These are phyloP conservation scores for Drosophila greeni DNA, from an alignment of 2,888 invertebrate species.

Conservation along the genomic window DNA sequence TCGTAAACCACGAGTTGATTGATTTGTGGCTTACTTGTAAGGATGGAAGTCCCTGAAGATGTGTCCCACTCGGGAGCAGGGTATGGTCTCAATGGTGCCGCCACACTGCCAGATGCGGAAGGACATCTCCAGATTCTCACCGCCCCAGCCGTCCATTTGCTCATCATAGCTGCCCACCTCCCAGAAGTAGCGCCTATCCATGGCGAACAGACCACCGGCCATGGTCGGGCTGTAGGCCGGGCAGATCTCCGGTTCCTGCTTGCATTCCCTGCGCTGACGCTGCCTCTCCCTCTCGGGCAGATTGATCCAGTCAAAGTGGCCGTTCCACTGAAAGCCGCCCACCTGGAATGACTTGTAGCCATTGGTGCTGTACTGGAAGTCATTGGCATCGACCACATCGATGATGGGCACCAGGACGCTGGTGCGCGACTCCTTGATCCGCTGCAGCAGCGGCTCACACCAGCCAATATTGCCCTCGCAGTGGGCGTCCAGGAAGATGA, in stretches of 20 bases:
- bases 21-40: conserved; percentile 81
- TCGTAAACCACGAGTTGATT: background rate
- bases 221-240: conserved; percentile 90
- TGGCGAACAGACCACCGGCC: conserved; percentile 99
- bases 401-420: conserved; percentile 96
- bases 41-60: conserved; percentile 97
- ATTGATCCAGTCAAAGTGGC: conserved; percentile 95
- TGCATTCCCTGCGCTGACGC: conserved; percentile 75
- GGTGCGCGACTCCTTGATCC: conserved; percentile 88
- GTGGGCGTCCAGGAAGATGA: conserved; percentile 94
- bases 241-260: conserved; percentile 73
- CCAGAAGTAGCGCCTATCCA: conserved; percentile 95
- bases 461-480: conserved; percentile 90
- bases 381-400: conserved; percentile 89
- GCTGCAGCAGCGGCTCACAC: conserved; percentile 92
- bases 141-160: conserved; percentile 98
- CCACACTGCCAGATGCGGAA: conserved; percentile 94
- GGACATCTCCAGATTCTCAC: conserved; percentile 98
- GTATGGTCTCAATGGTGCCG: conserved; percentile 94
- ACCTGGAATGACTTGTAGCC: conserved; percentile 79
- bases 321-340: conserved; percentile 84
- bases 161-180: conserved; percentile 96
- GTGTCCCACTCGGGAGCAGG: conserved; percentile 97
- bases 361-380: conserved; percentile 79
- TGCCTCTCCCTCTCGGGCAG: conserved; percentile 76